Conservation (phyloP, 2,113 vertebrate species). For the Corythoichthys intestinalis region DNA sequence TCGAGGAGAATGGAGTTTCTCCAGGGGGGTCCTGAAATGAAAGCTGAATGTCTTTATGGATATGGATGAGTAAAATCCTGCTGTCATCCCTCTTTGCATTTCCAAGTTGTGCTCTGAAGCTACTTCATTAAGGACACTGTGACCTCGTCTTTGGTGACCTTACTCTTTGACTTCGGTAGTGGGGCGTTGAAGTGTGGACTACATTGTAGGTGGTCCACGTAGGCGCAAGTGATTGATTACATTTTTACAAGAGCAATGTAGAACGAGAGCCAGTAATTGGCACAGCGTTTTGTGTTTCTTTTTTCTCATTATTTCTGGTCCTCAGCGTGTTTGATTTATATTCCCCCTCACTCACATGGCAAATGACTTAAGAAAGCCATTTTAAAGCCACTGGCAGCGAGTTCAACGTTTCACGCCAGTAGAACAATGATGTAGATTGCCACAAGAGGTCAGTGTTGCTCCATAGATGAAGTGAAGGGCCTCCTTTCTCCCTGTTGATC, state of each 20-base stretch:
- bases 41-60: slow-evolving; percentile 15
- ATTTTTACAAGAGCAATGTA: slow-evolving; percentile 52
- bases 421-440: slow-evolving; percentile 17
- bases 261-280: slow-evolving; percentile 54
- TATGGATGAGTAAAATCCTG: slow-evolving; percentile 22
- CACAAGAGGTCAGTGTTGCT: slow-evolving; percentile 89
- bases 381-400: slow-evolving; percentile 38
- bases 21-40: slow-evolving; percentile 16
- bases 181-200: slow-evolving; percentile 34
- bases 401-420: not conserved
- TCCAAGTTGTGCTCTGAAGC: slow-evolving; percentile 6
- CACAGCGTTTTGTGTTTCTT: slow-evolving; percentile 33
- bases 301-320: slow-evolving; percentile 44
- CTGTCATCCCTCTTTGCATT: slow-evolving; percentile 13
- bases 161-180: slow-evolving; percentile 5
- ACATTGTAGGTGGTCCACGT: slow-evolving; percentile 33
- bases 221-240: slow-evolving; percentile 55
- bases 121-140: not conserved
- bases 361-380: slow-evolving; percentile 62
- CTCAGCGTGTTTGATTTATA: slow-evolving; percentile 45
- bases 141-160: slow-evolving; percentile 22
- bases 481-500: slow-evolving; percentile 2
- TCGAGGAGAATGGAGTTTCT: slow-evolving; percentile 14
- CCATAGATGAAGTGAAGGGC: slow-evolving; percentile 57
- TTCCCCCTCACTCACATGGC: slow-evolving; percentile 39